phyloP scores from a whole-genome alignment of 2,888 invertebrate genomes.

The Drosophila anomalata region DNA sequence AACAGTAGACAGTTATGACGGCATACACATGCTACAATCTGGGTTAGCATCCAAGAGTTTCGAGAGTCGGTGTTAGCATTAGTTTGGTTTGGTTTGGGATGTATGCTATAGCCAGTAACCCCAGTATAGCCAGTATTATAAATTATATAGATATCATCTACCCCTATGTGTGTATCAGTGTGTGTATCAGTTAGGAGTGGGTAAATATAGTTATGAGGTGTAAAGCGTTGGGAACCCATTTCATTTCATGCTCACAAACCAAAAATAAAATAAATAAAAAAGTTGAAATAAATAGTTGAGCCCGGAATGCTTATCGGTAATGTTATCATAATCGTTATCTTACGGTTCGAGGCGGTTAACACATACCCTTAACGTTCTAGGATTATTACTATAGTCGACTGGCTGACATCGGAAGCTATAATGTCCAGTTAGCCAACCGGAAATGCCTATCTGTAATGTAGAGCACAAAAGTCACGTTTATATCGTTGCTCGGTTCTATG shows the following conservation, averaged over 20 bases:
- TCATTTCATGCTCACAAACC: conserved; percentile 41
- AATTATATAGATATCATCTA: conserved; percentile 12
- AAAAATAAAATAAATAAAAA: conserved; percentile 19
- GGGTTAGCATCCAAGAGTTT: conserved; percentile 40
- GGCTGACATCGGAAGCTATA: conserved; percentile 98
- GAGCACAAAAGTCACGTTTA: conserved; percentile 57
- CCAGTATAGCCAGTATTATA: conserved; percentile 13
- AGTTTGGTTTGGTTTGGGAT: conserved; percentile 27
- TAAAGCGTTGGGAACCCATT: conserved; percentile 4
- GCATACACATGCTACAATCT: conserved; percentile 62
- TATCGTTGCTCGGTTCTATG: conserved; percentile 21
- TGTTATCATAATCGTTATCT: conserved; percentile 56
- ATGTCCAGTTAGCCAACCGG: conserved; percentile 97
- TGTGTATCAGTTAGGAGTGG: conserved; percentile 22
- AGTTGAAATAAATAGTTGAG: conserved; percentile 12
- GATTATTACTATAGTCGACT: conserved; percentile 96
- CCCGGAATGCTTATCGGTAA: conserved; percentile 28
- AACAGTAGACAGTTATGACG: conserved; percentile 54
- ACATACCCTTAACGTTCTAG: conserved; percentile 94
- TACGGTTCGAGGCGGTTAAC: conserved; percentile 72
- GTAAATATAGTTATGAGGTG: conserved; percentile 10
- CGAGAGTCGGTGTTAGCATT: conserved; percentile 41
- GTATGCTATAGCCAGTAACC: conserved; percentile 18
- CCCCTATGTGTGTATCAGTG: conserved; percentile 1
- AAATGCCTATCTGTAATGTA: conserved; percentile 90